phyloP scores from a whole-genome alignment of 2,888 invertebrate genomes.

The Perdita meconis region DNA sequence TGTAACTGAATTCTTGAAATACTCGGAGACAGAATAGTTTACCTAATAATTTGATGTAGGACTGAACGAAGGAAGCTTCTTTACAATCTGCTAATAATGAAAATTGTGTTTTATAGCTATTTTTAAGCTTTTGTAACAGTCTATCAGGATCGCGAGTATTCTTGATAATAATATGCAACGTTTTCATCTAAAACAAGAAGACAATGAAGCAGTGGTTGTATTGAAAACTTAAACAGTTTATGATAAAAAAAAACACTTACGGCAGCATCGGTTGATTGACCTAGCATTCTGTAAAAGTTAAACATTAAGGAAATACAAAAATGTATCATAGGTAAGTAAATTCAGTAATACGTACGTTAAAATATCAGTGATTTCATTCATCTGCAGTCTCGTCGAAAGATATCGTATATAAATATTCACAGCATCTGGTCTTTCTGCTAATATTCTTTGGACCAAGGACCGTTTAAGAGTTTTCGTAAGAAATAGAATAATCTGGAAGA shows the following conservation, averaged over 20 bases:
- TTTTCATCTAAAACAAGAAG: constrained; percentile 76
- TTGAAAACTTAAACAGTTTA: too few species aligned
- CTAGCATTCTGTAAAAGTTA: constrained; percentile 87
- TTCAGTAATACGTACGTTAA: constrained; percentile 87
- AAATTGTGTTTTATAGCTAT: constrained; percentile 81
- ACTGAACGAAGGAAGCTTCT: constrained; percentile 80
- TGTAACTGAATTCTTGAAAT: background rate
- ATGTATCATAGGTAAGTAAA: background rate
- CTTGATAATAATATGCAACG: constrained; percentile 79
- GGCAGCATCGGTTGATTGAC: constrained; percentile 88
- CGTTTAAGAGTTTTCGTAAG: constrained; percentile 90
- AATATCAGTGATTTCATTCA: constrained; percentile 89
- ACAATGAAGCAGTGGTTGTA: too few species aligned
- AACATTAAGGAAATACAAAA: constrained; percentile 2
- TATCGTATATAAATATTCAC: constrained; percentile 91
- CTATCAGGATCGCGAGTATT: constrained; percentile 78
- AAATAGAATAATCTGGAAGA: constrained; percentile 89
- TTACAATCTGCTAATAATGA: constrained; percentile 77
- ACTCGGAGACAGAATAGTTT: constrained; percentile 14
- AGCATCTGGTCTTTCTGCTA: constrained; percentile 89
- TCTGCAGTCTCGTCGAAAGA: constrained; percentile 88
- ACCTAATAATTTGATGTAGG: constrained; percentile 82
- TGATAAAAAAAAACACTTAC: too few species aligned
- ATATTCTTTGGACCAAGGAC: constrained; percentile 88
- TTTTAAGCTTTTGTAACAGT: constrained; percentile 78